phyloP scores from a whole-genome alignment of 2,113 vertebrate species.

The Trematocara unimaculatum region DNA sequence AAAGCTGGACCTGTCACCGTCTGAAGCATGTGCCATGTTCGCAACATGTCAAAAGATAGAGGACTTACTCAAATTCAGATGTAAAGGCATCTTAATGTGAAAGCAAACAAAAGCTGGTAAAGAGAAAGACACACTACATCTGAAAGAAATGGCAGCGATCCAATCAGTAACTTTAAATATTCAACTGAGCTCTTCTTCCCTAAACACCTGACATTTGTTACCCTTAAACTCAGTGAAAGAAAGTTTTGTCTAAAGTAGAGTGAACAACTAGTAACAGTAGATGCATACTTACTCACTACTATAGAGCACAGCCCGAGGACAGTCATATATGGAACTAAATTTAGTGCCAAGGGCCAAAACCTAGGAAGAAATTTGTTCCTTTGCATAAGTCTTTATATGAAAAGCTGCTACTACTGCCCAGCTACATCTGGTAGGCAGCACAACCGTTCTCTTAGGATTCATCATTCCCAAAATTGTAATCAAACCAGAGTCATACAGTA shows the following conservation, averaged over 20 bases:
- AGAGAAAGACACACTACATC: not conserved
- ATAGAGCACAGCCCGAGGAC: not conserved
- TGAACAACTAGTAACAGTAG: not conserved
- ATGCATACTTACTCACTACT: not conserved
- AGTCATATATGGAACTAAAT: not conserved
- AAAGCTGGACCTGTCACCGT: slow-evolving; percentile 34
- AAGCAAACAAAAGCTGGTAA: not conserved
- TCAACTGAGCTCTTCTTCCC: not conserved
- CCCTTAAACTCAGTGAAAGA: slow-evolving; percentile 5
- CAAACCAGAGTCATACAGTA: not conserved
- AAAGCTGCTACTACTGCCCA: not conserved
- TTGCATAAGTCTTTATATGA: not conserved
- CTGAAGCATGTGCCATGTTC: slow-evolving; percentile 24
- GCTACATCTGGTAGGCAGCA: not conserved
- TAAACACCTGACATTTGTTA: not conserved
- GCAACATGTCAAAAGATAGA: not conserved
- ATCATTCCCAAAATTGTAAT: not conserved
- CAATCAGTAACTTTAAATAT: not conserved
- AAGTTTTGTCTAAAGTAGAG: not conserved
- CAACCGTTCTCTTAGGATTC: not conserved
- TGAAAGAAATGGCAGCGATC: not conserved
- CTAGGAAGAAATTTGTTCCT: not conserved
- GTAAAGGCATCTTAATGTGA: not conserved
- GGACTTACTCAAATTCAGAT: not conserved
- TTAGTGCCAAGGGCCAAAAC: not conserved